A percentile compares a stretch with the other conserved stretches of the same genome.
Evolutionary conservation across 2,888 invertebrate genomes (phyloP).

Genomic region (Hyppa rectilinea): DNA sequence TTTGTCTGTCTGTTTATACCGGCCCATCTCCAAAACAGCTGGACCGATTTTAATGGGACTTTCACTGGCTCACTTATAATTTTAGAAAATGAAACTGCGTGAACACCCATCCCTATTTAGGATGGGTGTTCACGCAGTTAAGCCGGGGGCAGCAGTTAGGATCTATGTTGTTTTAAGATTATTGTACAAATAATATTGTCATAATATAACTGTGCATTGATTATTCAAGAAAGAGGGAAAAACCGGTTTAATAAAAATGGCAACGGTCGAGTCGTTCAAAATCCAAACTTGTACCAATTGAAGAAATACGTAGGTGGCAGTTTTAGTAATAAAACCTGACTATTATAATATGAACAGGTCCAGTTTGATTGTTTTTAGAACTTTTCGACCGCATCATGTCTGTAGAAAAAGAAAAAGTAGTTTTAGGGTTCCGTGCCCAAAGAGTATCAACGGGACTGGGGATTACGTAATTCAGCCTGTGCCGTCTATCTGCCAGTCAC

Average conservation of each 20-base stretch:
- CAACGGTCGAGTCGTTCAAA: neutral
- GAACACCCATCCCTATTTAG: too few relatives aligned
- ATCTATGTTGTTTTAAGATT: too few relatives aligned
- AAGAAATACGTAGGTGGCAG: neutral
- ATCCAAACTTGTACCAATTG: neutral
- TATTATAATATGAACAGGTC: neutral
- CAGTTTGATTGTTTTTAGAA: neutral
- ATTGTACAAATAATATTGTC: neutral
- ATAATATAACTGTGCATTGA: neutral
- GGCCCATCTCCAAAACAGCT: too few relatives aligned
- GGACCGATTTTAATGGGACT: too few relatives aligned
- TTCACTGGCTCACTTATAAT: too few relatives aligned
- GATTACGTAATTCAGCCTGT: neutral
- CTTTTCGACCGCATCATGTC: neutral
- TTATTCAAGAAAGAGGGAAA: too few relatives aligned
- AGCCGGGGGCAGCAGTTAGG: too few relatives aligned
- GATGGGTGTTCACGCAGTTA: too few relatives aligned
- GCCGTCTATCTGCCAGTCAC: neutral
- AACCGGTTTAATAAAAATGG: neutral
- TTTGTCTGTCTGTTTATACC: too few relatives aligned
- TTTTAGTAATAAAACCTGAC: neutral
- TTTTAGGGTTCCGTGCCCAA: slow-evolving; percentile 9
- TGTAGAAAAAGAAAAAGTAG: neutral
- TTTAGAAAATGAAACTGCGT: too few relatives aligned
- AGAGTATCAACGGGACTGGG: neutral